These are phyloP conservation scores for Pseudochirops cupreus DNA, from an alignment of 2,797 vertebrate genomes.

Conservation along the genomic window DNA sequence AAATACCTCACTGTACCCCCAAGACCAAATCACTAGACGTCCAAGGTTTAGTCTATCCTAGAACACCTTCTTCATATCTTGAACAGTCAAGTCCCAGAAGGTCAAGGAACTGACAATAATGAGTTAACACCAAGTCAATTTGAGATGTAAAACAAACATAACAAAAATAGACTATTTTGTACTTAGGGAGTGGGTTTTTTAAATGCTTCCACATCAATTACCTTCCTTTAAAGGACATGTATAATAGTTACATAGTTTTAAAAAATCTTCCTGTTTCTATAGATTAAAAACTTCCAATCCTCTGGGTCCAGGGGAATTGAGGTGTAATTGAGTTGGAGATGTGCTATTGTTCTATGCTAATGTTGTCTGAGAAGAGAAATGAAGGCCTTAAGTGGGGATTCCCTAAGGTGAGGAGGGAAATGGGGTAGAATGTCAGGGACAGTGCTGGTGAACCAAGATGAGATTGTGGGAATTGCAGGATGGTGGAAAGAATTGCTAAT, in stretches of 20 bases:
- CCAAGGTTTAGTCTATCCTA: not conserved
- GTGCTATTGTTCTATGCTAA: not conserved
- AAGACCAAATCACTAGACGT: not conserved
- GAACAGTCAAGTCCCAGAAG: not conserved
- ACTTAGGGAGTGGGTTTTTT: not conserved
- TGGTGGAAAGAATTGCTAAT: not conserved
- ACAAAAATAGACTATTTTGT: not conserved
- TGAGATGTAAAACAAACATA: not conserved
- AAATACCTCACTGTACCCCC: not conserved
- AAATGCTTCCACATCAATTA: not conserved
- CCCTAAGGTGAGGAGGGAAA: not conserved
- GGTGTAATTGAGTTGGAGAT: not conserved
- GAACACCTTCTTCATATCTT: not conserved
- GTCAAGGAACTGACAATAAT: not conserved
- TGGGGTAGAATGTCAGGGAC: not conserved
- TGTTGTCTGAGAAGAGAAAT: not conserved
- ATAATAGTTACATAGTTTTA: not conserved
- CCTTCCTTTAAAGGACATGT: not conserved
- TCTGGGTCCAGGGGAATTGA: not conserved
- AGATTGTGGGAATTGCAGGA: not conserved
- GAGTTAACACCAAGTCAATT: not conserved
- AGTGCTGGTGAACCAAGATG: not conserved
- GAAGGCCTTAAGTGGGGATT: not conserved
- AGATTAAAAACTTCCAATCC: not conserved
- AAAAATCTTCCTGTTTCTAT: not conserved